Conservation (phyloP, 2,797 vertebrate genomes). For the Trematocara caparti region DNA sequence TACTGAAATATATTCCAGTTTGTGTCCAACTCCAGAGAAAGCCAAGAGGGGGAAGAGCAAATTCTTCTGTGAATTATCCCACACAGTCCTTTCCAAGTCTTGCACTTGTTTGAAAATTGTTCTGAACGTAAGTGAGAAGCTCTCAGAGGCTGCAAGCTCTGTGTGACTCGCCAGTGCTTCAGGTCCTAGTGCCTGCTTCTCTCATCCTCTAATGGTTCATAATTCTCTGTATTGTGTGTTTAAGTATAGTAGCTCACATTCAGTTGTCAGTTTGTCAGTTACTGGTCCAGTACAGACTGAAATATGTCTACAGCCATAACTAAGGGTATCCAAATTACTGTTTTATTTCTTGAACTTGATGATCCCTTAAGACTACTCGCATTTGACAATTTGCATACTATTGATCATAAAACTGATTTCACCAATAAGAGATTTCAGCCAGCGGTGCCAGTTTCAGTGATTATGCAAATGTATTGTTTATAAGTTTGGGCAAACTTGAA, state of each 20-base stretch:
- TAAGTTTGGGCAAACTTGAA: not conserved
- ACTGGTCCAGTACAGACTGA: not conserved
- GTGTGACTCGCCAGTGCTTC: slow-evolving; percentile 1
- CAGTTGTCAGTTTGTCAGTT: not conserved
- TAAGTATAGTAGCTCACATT: not conserved
- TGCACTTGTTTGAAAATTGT: slow-evolving; percentile 79
- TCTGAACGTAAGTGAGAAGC: slow-evolving; percentile 68
- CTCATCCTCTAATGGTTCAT: not conserved
- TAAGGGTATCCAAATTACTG: not conserved
- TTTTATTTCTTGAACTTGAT: not conserved
- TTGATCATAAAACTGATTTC: not conserved
- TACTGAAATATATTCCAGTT: slow-evolving; percentile 65
- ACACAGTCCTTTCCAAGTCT: slow-evolving; percentile 52
- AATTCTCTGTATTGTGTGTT: not conserved
- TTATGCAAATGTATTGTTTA: not conserved
- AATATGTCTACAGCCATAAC: not conserved
- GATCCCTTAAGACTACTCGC: not conserved
- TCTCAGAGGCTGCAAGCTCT: slow-evolving; percentile 49
- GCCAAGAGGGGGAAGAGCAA: slow-evolving; percentile 22
- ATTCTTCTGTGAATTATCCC: slow-evolving; percentile 49
- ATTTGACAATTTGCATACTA: not conserved
- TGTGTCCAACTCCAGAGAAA: slow-evolving; percentile 47
- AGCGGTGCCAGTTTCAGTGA: not conserved
- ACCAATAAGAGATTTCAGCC: not conserved
- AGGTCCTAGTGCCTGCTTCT: slow-evolving; percentile 77